A percentile compares a stretch with the other conserved stretches of the same genome.
Evolutionary conservation across 2,888 invertebrate species (phyloP).

Genomic region (Trissonchulus latispiculum): DNA sequence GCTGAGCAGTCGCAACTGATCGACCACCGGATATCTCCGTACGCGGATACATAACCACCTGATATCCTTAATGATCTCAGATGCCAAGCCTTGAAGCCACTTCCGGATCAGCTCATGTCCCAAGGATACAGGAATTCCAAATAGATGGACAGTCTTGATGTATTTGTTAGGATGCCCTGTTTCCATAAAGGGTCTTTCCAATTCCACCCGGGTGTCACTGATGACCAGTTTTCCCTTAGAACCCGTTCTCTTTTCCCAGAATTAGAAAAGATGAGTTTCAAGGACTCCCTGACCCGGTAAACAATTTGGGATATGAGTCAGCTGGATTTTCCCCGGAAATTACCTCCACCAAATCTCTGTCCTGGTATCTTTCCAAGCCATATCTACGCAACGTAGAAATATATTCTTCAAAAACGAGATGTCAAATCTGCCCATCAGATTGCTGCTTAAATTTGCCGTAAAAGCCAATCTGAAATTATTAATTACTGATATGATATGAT

Average conservation of each 20-base stretch:
- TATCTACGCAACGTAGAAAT: too few species aligned
- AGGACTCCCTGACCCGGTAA: not conserved
- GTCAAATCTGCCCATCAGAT: too few species aligned
- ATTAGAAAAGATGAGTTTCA: not conserved
- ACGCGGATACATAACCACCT: not conserved
- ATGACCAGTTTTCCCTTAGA: too few species aligned
- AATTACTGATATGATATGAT: too few species aligned
- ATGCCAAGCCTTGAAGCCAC: not conserved
- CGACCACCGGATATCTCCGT: constrained; percentile 10
- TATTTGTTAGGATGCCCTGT: not conserved
- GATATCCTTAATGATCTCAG: not conserved
- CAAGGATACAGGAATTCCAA: not conserved
- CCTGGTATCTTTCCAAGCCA: too few species aligned
- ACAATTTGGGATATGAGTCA: not conserved
- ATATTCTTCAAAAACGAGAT: too few species aligned
- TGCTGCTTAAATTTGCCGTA: too few species aligned
- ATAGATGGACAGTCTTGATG: not conserved
- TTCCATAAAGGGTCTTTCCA: not conserved
- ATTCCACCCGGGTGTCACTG: not conserved
- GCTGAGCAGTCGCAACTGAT: constrained; percentile 1
- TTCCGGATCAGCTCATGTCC: not conserved
- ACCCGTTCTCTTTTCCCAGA: not conserved
- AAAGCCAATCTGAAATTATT: too few species aligned
- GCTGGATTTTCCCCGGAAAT: not conserved
- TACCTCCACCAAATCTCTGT: not conserved